Evolutionary conservation across 2,113 vertebrate species (phyloP).

Genomic region (Nothobranchius furzeri): DNA sequence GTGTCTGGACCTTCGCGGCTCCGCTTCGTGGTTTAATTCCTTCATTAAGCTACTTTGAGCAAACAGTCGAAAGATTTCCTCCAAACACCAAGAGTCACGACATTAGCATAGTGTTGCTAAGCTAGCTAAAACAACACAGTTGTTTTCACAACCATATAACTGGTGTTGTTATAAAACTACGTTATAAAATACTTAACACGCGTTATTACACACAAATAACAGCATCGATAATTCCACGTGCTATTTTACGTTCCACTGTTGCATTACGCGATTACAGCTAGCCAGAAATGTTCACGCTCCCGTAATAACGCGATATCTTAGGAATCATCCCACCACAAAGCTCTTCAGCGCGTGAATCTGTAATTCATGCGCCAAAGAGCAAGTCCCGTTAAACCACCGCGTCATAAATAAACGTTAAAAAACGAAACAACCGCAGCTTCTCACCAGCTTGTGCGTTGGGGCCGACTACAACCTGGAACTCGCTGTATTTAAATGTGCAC

Average conservation of each 20-base stretch:
- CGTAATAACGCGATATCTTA: conserved; percentile 53
- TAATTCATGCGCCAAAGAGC: conserved; percentile 9
- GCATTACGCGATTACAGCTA: conserved; percentile 7
- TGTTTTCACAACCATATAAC: neutral
- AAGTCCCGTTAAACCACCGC: neutral
- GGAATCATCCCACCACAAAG: conserved; percentile 30
- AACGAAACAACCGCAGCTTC: neutral
- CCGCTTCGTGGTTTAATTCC: neutral
- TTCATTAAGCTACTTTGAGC: neutral
- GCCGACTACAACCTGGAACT: conserved; percentile 58
- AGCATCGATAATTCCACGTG: neutral
- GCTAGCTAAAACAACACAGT: conserved; percentile 47
- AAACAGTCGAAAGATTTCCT: neutral
- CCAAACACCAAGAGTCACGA: conserved; percentile 36
- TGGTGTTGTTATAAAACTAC: no score
- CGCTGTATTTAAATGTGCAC: conserved; percentile 30
- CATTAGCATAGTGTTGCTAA: conserved; percentile 56
- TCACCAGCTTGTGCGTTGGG: conserved; percentile 71
- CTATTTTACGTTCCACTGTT: neutral
- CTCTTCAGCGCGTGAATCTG: conserved; percentile 16
- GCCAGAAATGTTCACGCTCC: conserved; percentile 22
- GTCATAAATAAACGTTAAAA: neutral
- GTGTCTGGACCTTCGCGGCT: no score
- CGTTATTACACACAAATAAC: neutral
- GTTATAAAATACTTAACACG: no score